phyloP scores from a whole-genome alignment of 2,113 vertebrate genomes.

The Mirza zaza region DNA sequence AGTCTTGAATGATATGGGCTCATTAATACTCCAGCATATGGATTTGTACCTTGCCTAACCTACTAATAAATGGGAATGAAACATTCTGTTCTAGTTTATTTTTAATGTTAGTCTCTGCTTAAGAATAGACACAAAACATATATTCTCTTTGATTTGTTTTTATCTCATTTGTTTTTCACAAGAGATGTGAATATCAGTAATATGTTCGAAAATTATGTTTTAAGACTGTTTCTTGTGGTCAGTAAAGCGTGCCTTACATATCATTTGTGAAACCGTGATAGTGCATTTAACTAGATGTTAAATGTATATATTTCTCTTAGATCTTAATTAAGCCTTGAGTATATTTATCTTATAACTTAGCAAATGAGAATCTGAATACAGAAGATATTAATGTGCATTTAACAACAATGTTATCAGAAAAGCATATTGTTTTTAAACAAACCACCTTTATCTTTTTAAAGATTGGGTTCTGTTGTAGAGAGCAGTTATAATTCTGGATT shows the following conservation, averaged over 20 bases:
- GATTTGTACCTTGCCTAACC: background rate
- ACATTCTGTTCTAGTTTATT: slow-evolving; percentile 27
- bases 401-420: background rate
- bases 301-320: background rate
- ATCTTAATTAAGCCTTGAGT: background rate
- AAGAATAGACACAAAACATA: background rate
- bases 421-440: background rate
- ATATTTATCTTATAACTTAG: background rate
- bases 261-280: background rate
- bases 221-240: slow-evolving; percentile 8
- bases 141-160: background rate
- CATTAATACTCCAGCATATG: background rate
- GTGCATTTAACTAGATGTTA: background rate
- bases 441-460: background rate
- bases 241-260: background rate
- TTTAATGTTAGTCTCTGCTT: slow-evolving; percentile 27
- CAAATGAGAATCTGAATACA: background rate
- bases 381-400: background rate
- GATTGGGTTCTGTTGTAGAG: background rate
- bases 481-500: background rate
- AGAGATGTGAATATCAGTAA: background rate
- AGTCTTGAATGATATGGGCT: background rate
- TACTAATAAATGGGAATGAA: background rate
- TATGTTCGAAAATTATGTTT: background rate
- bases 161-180: background rate